Percentiles rank a stretch among this genome's conserved stretches.
Conservation (phyloP, 2,888 invertebrate genomes). For the Hipparchia sbordonii region DNA sequence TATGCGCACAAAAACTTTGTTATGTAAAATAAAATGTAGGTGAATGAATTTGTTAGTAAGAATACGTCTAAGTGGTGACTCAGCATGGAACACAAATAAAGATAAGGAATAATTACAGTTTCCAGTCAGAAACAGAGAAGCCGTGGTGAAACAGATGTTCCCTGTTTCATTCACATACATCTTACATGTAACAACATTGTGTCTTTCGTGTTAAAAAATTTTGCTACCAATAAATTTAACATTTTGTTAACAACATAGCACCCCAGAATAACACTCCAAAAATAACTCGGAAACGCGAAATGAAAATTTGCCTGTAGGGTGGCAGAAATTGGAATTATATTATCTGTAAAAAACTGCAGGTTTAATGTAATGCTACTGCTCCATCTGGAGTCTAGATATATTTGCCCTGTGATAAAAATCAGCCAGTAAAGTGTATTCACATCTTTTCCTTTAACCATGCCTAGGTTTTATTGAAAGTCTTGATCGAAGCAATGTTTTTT, state of each 20-base stretch:
- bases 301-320: not conserved
- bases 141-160: slow-evolving; percentile 17
- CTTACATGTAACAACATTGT: slow-evolving; percentile 16
- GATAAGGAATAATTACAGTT: not conserved
- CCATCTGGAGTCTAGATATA: too few species aligned
- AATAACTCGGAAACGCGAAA: not conserved
- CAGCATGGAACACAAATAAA: not conserved
- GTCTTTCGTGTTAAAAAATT: not conserved
- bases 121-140: not conserved
- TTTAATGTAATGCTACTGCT: too few species aligned
- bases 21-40: too few species aligned
- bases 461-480: too few species aligned
- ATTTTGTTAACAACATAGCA: slow-evolving; percentile 9
- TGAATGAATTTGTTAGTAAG: not conserved
- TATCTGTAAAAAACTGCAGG: too few species aligned
- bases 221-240: slow-evolving; percentile 9
- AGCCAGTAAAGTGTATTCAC: too few species aligned
- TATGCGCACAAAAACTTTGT: too few species aligned
- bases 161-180: slow-evolving; percentile 14
- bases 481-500: too few species aligned
- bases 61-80: not conserved
- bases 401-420: too few species aligned
- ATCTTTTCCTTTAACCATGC: too few species aligned
- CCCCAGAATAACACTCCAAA: not conserved
- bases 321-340: too few species aligned